Conservation (phyloP, 2,888 invertebrate genomes). For the Drosophila aldrichi region DNA sequence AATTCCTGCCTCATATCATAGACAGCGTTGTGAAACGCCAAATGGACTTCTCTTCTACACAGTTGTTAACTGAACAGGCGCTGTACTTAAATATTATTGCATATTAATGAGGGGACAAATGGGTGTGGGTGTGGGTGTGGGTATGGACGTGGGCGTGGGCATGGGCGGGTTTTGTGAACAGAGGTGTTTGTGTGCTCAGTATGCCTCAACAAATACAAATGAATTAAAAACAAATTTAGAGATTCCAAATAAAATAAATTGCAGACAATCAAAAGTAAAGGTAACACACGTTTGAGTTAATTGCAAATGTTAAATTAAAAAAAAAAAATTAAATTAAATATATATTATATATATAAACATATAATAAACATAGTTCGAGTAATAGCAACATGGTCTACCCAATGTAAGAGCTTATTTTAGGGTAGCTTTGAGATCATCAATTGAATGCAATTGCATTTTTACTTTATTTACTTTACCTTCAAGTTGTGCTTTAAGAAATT, state of each 20-base stretch:
- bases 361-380: not conserved
- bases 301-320: not conserved
- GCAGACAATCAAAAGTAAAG: slow-evolving; percentile 36
- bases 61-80: slow-evolving; percentile 34
- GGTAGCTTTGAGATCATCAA: too few species aligned
- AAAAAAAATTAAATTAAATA: not conserved
- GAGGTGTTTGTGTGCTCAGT: slow-evolving; percentile 22
- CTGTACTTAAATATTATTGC: slow-evolving; percentile 55
- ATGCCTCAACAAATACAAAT: slow-evolving; percentile 69
- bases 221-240: slow-evolving; percentile 51
- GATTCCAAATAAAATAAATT: slow-evolving; percentile 23
- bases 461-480: not conserved
- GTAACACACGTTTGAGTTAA: not conserved
- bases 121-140: not conserved
- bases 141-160: slow-evolving; percentile 1
- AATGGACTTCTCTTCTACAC: slow-evolving; percentile 25
- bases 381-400: too few species aligned
- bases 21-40: slow-evolving; percentile 21
- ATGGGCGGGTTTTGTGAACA: not conserved
- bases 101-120: slow-evolving; percentile 64
- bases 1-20: slow-evolving; percentile 44
- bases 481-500: slow-evolving; percentile 3
- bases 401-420: too few species aligned
- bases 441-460: not conserved
- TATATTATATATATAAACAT: not conserved